phyloP scores from a whole-genome alignment of 2,888 invertebrate genomes.

The Yponomeuta plumbellus region DNA sequence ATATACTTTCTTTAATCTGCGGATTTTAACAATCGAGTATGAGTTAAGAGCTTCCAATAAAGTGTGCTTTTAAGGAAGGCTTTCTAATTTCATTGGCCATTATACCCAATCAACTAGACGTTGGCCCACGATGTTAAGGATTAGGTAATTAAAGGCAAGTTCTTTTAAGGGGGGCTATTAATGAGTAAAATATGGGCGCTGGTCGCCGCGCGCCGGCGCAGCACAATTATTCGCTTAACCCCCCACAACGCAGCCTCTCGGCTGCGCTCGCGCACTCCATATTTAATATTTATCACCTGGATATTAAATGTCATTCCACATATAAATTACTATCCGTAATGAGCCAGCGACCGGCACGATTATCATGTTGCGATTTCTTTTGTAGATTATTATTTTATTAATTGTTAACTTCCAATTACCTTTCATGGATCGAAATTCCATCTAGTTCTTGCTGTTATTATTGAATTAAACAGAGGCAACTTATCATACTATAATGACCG shows the following conservation, averaged over 20 bases:
- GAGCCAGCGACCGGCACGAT: slow-evolving; percentile 37
- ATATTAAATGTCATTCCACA: slow-evolving; percentile 59
- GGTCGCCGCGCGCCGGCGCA: slow-evolving; percentile 32
- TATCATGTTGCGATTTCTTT: slow-evolving; percentile 36
- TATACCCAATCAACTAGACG: slow-evolving; percentile 39
- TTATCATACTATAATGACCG: slow-evolving; percentile 8
- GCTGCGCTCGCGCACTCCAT: slow-evolving; percentile 33
- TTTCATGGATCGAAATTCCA: slow-evolving; percentile 16
- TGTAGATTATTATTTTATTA: slow-evolving; percentile 40
- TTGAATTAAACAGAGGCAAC: slow-evolving; percentile 11
- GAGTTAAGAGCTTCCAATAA: slow-evolving; percentile 3
- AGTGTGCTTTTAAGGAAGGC: slow-evolving; percentile 26
- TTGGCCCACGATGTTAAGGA: slow-evolving; percentile 50
- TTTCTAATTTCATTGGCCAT: slow-evolving; percentile 33
- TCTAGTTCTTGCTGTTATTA: slow-evolving; percentile 10
- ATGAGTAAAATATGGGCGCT: slow-evolving; percentile 50
- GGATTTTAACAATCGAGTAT: not conserved
- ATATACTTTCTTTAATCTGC: not conserved
- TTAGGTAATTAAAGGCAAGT: slow-evolving; percentile 63
- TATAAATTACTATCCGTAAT: slow-evolving; percentile 54
- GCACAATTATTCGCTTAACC: slow-evolving; percentile 50
- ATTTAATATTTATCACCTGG: slow-evolving; percentile 53
- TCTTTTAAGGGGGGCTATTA: slow-evolving; percentile 66
- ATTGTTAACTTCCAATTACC: slow-evolving; percentile 40
- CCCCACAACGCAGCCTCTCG: slow-evolving; percentile 48